Base-by-base conservation (phyloP, 1,140 invertebrate genomes). In the Listronotus bonariensis region DNA sequence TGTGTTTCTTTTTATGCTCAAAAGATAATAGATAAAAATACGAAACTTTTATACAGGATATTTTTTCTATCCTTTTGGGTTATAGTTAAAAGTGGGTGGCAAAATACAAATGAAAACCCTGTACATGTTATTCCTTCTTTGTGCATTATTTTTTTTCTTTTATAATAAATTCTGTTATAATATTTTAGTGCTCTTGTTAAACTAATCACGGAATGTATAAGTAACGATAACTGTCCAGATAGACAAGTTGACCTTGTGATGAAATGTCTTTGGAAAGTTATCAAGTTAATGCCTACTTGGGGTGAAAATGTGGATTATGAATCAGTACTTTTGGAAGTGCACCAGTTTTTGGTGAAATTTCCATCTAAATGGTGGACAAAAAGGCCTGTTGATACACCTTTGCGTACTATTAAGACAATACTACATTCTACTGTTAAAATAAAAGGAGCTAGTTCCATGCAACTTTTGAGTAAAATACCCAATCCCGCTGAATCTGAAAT, bases 341-440 rank as follows among this genome's bases (percentile, higher is more conserved):
- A 96, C 71, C 79, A 89, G 38, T 97, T 97, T 78, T 88, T 97
- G 52, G 82, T 90, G 82, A 89, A 90, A 57, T 95, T 92, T 79
- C 93, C 93, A 26, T 87, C 86, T 56, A 82, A 82, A 15, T 90
- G 88, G 76, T 93, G 92, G 90, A 92, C 90, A 74, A 86, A 86
- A 45, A 85, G 87, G 59, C 79, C 84, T 1, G 86, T 84, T 41
- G 92, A 95, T 75, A 91, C 88, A 17, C 92, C 92, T 1, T 73
- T 93, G 40, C 85, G 94, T 69, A 97, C 95, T 36, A 87, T 97
- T 17, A 97, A 96, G 82, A 98, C 95, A 0, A 84, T 97, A 68
- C 82, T 97, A 54, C 93, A 96, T 77, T 89, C 92, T 43, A 85
- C 95, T 78, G 89, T 88, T 40, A 90, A 89, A 79, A 84, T 89